A percentile compares a stretch with the other conserved stretches of the same genome.
Evolutionary conservation across 2,888 invertebrate genomes (phyloP).

Genomic region (Synergus itoensis): DNA sequence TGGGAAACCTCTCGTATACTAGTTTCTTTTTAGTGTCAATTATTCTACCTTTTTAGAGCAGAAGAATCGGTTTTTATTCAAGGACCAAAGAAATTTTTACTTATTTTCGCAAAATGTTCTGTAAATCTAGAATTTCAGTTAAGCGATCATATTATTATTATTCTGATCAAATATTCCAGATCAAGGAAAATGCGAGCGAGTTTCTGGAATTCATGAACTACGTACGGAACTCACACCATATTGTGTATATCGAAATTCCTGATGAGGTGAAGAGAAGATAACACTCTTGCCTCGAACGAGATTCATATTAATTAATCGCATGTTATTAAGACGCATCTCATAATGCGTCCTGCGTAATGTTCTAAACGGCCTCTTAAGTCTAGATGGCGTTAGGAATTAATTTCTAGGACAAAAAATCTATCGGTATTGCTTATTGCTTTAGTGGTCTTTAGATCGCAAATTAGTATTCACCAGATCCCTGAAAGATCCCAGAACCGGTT

Average conservation of each 20-base stretch:
- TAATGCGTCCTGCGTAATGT: neutral
- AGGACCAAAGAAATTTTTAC: neutral
- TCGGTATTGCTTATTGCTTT: conserved; percentile 10
- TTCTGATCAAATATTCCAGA: conserved; percentile 28
- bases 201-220: conserved; percentile 21
- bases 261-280: conserved; percentile 8
- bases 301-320: neutral
- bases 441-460: neutral
- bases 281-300: neutral
- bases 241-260: conserved; percentile 35
- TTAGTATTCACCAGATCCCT: neutral
- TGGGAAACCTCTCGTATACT: neutral
- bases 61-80: neutral
- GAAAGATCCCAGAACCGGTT: conserved; percentile 14
- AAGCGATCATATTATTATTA: too few relatives aligned
- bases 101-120: neutral
- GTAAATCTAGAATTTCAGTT: conserved; percentile 11
- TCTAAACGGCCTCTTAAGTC: neutral
- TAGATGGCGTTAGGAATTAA: neutral
- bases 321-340: neutral
- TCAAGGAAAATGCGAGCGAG: conserved; percentile 9
- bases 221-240: conserved; percentile 17
- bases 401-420: conserved; percentile 4
- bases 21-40: neutral
- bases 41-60: neutral